Base-by-base conservation (phyloP, 2,888 invertebrate species). In the Diplazon laetatorius region DNA sequence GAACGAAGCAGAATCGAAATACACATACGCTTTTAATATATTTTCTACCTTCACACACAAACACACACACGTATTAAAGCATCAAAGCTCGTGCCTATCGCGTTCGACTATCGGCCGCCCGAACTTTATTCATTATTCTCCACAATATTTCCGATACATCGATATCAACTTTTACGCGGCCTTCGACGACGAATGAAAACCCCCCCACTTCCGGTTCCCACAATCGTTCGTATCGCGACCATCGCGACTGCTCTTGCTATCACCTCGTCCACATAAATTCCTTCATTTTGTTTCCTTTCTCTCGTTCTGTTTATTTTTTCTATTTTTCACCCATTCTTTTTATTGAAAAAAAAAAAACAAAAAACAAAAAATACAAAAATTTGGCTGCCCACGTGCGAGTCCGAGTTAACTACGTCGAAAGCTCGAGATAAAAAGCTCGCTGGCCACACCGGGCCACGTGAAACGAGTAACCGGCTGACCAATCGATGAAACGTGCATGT, bases 61-160 rank as follows among this genome's bases (percentile, higher is more conserved):
- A 30, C 30, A 30, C 6, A 30, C 30, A 30, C 6, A 30, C 30
- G 30, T 30, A 30, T 5, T 25, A 63, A 22, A 35, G 42, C 20
- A 35, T 46, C n/a, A 10, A 46, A 63, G 42, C 39, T 48, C 59
- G 37, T 22, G 12, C 10, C 37, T 35, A 59, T 59, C 69, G 37
- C 22, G 8, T 39, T 50, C 22, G 14, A 12, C 20, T 48, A 60
- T 70, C 59, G 22, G n/a, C 42, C 35, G 16, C n/a, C n/a, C n/a
- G 12, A 73, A 73, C 65, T 73, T 73, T 65, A 65, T 73, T 73
- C 72, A 73, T 73, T 65, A 73, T 73, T 73, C 72, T 48, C 57
- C 18, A 30, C 42, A 18, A 62, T 52, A 72, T 30, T 63, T 30
- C 39, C 72, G 72, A 73, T 73, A 73, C 37, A 73, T 65, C 72